These are phyloP conservation scores for Antedon mediterranea DNA, from an alignment of 53 echinoderm and acorn worm genomes.

Conservation along the genomic window DNA sequence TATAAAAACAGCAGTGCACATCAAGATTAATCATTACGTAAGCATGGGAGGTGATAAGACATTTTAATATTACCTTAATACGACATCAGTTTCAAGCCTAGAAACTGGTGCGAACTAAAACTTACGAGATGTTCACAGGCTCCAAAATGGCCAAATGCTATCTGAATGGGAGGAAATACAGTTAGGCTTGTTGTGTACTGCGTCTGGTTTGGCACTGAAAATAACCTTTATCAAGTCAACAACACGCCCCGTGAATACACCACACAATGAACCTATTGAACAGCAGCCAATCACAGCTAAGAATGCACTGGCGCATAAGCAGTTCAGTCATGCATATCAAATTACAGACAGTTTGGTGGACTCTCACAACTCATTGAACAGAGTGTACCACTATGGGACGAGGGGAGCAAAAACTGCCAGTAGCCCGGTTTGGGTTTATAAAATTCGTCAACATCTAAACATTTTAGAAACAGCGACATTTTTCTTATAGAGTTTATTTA, in stretches of 20 bases:
- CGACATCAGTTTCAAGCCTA: not conserved
- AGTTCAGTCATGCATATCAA: not conserved
- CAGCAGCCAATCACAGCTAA: not conserved
- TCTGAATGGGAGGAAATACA: not conserved
- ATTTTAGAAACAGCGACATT: too few relatives aligned
- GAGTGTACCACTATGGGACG: not conserved
- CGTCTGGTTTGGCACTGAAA: not conserved
- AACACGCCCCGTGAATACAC: not conserved
- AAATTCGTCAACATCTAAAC: too few relatives aligned
- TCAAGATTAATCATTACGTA: not conserved
- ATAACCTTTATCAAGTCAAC: constrained; percentile 1
- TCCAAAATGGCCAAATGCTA: not conserved
- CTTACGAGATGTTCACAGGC: not conserved
- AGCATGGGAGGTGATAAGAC: not conserved
- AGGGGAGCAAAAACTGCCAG: not conserved
- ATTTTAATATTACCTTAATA: not conserved
- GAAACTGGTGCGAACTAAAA: not conserved
- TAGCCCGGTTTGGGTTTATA: not conserved
- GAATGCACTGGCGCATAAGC: not conserved
- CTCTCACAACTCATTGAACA: not conserved
- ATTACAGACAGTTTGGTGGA: not conserved
- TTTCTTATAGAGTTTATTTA: too few relatives aligned
- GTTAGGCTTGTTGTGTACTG: not conserved
- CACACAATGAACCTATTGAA: not conserved
- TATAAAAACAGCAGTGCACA: not conserved